Conservation (phyloP, 2,113 vertebrate genomes). For the Asarcornis scutulata region DNA sequence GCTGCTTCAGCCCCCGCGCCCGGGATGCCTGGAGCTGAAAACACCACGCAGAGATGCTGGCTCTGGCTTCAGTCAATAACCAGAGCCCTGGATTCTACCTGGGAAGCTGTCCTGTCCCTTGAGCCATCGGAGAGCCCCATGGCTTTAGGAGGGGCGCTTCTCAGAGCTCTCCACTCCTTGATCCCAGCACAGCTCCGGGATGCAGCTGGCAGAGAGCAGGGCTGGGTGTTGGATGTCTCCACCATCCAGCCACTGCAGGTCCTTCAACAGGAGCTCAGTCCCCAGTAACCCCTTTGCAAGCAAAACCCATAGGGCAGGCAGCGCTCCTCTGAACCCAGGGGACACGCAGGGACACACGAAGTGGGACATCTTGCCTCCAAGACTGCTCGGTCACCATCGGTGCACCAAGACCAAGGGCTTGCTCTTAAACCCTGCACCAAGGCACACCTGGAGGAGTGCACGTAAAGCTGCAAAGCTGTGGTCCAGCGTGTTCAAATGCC, state of each 20-base stretch:
- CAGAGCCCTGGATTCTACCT: fast-evolving
- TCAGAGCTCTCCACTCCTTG: fast-evolving
- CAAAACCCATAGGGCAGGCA: background rate
- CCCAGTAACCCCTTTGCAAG: fast-evolving
- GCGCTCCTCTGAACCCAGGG: fast-evolving
- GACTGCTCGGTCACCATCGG: background rate
- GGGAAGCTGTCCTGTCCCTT: background rate
- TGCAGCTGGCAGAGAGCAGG: fast-evolving
- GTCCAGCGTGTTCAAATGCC: background rate
- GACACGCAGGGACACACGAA: background rate
- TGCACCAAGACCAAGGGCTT: background rate
- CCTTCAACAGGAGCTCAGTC: background rate
- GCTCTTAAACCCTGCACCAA: background rate
- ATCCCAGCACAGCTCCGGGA: fast-evolving
- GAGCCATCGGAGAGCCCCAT: background rate
- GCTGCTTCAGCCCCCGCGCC: background rate
- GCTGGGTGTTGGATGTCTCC: background rate
- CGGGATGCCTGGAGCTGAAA: fast-evolving
- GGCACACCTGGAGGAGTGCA: background rate
- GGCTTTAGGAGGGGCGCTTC: background rate
- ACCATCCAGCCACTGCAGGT: fast-evolving
- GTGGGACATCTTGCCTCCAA: background rate
- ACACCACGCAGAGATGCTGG: fast-evolving
- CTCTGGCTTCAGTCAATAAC: background rate
- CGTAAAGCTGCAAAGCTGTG: fast-evolving